Conservation (phyloP, 2,797 vertebrate genomes). For the Telmatherina bonti region DNA sequence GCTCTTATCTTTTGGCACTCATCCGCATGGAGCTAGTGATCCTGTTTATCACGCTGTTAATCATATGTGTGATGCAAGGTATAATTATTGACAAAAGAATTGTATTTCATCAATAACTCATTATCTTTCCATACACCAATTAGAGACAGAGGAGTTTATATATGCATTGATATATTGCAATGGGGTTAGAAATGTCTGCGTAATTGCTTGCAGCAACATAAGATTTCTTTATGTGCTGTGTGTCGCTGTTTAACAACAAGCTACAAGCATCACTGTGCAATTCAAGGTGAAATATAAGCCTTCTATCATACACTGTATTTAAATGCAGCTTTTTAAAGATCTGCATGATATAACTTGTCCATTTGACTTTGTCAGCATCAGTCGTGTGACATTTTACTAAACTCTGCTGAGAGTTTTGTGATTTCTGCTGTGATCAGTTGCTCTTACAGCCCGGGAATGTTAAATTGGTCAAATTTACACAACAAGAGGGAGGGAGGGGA, state of each 20-base stretch:
- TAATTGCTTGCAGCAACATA: constrained; percentile 19
- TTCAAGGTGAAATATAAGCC: background rate
- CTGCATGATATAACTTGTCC: too few relatives aligned
- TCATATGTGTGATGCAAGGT: constrained; percentile 9
- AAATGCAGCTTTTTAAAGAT: too few relatives aligned
- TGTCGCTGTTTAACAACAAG: background rate
- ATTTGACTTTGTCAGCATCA: too few relatives aligned
- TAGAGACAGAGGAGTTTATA: constrained; percentile 2
- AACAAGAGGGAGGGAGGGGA: background rate
- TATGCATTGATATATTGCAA: constrained; percentile 7
- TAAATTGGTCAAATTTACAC: background rate
- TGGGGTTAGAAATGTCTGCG: constrained; percentile 1
- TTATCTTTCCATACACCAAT: constrained; percentile 10
- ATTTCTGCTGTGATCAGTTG: background rate
- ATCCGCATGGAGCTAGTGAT: background rate
- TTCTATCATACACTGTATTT: background rate
- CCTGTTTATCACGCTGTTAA: constrained; percentile 1
- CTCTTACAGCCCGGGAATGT: constrained; percentile 20
- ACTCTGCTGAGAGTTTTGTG: background rate
- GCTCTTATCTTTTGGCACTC: background rate
- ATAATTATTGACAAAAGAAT: constrained; percentile 15
- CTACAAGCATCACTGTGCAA: background rate
- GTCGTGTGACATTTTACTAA: background rate
- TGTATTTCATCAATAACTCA: constrained; percentile 20
- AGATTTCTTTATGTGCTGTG: background rate